phyloP scores from a whole-genome alignment of 2,113 vertebrate species.

The Chlorocebus sabaeus region DNA sequence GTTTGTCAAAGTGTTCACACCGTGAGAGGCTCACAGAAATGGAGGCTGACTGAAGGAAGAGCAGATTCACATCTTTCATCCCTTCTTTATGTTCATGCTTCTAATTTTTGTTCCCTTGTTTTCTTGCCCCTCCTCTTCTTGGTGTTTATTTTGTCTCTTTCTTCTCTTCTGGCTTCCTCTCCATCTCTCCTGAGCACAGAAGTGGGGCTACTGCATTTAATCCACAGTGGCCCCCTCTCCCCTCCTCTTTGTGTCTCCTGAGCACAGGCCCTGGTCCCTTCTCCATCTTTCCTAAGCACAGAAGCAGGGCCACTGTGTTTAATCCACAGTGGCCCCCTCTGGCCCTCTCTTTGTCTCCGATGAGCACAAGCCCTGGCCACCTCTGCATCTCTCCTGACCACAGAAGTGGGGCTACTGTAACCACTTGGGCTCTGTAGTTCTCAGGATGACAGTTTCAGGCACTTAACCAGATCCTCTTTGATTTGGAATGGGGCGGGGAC shows the following conservation, averaged over 20 bases:
- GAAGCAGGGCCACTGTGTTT: background rate
- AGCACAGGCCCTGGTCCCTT: background rate
- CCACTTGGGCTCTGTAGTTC: background rate
- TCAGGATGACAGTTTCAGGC: background rate
- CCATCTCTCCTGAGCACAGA: background rate
- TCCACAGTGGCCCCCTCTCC: no score
- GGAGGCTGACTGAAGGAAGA: background rate
- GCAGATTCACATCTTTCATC: background rate
- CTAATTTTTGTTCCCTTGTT: background rate
- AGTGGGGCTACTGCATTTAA: no score
- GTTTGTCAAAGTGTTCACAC: background rate
- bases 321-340: no score
- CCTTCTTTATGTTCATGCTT: background rate
- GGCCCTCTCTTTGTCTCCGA: background rate
- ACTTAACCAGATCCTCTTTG: background rate
- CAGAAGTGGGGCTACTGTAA: background rate
- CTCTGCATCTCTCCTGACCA: background rate
- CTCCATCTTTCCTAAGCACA: background rate
- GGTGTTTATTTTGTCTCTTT: background rate
- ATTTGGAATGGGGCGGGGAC: background rate
- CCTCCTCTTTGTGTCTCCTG: background rate
- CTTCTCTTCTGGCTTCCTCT: no score
- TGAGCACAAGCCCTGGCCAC: background rate
- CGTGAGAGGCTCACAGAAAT: background rate
- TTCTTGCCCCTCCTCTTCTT: background rate